A percentile compares a stretch with the other conserved stretches of the same genome.
Conservation (phyloP, 2,797 vertebrate genomes). For the Pygocentrus nattereri region DNA sequence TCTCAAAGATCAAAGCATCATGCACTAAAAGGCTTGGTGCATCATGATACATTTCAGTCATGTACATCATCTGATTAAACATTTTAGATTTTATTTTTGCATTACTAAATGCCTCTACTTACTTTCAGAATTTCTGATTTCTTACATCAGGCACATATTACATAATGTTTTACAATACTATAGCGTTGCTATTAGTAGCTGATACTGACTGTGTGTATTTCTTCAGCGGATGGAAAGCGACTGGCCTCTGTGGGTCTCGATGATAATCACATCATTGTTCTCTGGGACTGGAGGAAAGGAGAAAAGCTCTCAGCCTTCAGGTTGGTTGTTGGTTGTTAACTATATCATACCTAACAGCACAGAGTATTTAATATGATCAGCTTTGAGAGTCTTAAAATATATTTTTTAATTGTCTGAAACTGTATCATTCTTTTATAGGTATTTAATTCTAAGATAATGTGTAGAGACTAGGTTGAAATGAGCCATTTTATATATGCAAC, state of each 20-base stretch:
- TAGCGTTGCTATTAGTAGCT: conserved; percentile 11
- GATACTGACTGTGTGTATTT: conserved; percentile 41
- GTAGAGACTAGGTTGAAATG: too few relatives aligned
- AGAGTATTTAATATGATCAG: too few relatives aligned
- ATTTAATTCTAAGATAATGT: too few relatives aligned
- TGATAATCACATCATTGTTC: conserved; percentile 92
- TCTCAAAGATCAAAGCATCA: too few relatives aligned
- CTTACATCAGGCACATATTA: conserved; percentile 24
- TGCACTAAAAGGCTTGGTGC: too few relatives aligned
- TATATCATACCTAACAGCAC: neutral
- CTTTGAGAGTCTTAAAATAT: too few relatives aligned
- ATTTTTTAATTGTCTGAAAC: too few relatives aligned
- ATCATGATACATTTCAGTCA: conserved; percentile 3
- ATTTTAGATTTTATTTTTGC: neutral
- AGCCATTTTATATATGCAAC: too few relatives aligned
- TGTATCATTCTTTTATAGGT: too few relatives aligned
- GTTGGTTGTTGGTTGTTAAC: conserved; percentile 72
- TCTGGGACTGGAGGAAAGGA: conserved; percentile 99
- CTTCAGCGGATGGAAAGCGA: conserved; percentile 93
- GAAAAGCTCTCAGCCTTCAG: conserved; percentile 94
- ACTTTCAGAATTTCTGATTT: conserved; percentile 37
- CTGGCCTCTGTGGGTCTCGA: conserved; percentile 95
- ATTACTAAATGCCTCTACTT: conserved; percentile 31
- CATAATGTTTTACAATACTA: neutral
- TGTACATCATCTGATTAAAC: neutral